These are phyloP conservation scores for Itoplectis maculator DNA, from an alignment of 2,888 invertebrate species.

Conservation along the genomic window DNA sequence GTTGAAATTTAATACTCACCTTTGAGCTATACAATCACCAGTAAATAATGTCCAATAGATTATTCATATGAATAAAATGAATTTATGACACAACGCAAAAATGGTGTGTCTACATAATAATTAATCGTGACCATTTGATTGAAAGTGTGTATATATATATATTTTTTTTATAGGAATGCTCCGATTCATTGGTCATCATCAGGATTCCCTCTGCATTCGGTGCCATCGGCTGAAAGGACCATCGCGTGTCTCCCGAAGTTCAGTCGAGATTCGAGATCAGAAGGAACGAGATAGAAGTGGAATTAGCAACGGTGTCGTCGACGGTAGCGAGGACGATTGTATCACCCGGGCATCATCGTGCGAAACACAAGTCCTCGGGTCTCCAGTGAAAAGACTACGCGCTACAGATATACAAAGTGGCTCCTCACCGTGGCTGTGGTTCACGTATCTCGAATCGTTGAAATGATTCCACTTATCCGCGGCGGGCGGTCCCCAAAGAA, in stretches of 20 bases:
- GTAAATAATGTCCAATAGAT: too few relatives aligned
- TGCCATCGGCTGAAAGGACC: background rate
- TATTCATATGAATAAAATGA: too few relatives aligned
- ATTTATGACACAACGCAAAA: too few relatives aligned
- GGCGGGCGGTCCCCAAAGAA: conserved; percentile 77
- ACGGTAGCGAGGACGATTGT: conserved; percentile 34
- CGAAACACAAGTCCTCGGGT: conserved; percentile 21
- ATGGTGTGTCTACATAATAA: too few relatives aligned
- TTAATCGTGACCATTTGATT: too few relatives aligned
- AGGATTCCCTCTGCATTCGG: background rate
- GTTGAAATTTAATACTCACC: background rate
- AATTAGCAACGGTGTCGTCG: conserved; percentile 25
- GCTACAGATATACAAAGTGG: conserved; percentile 7
- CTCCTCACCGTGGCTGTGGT: conserved; percentile 24
- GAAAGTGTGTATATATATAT: too few relatives aligned
- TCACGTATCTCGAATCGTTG: conserved; percentile 70
- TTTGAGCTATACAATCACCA: background rate
- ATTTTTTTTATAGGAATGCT: too few relatives aligned
- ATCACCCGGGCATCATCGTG: conserved; percentile 1
- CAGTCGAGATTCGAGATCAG: background rate
- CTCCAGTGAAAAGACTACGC: conserved; percentile 52
- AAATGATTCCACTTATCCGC: conserved; percentile 83
- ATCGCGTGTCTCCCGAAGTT: conserved; percentile 35
- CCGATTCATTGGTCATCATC: too few relatives aligned
- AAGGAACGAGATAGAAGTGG: conserved; percentile 23